A percentile compares a stretch with the other conserved stretches of the same genome.
These are phyloP conservation scores for Ia io DNA, from an alignment of 2,113 vertebrate genomes.

Conservation along the genomic window DNA sequence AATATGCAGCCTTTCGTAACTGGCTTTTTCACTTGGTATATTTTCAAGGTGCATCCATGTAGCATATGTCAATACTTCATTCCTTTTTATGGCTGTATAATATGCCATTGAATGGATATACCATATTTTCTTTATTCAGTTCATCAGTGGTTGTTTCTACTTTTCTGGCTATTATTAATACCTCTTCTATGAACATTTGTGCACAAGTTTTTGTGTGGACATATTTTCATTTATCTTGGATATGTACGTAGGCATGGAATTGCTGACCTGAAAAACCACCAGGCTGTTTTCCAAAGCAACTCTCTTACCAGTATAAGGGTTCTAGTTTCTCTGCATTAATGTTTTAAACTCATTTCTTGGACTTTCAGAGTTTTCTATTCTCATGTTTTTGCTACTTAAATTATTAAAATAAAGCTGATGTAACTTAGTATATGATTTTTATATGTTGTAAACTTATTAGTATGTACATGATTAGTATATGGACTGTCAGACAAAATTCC, in stretches of 20 bases:
- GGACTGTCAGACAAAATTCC: neutral
- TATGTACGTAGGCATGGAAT: neutral
- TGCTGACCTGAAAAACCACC: neutral
- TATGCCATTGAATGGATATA: neutral
- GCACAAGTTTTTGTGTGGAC: neutral
- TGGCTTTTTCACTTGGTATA: neutral
- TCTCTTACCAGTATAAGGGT: neutral
- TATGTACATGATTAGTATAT: neutral
- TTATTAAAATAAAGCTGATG: neutral
- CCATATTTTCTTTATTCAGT: neutral
- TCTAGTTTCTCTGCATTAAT: neutral
- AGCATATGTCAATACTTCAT: neutral
- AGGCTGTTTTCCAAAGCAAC: neutral
- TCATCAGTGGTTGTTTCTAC: neutral
- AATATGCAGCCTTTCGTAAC: neutral
- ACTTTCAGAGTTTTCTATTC: neutral
- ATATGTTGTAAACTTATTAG: neutral
- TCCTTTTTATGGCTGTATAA: neutral
- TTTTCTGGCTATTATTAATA: neutral
- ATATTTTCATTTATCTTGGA: neutral
- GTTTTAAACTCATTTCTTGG: neutral
- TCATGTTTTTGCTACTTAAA: slow-evolving; percentile 2
- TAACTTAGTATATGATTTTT: neutral
- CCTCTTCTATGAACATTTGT: neutral
- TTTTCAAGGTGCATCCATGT: neutral